Base-by-base conservation (phyloP, 2,888 invertebrate species). In the Pyrrhia umbra region DNA sequence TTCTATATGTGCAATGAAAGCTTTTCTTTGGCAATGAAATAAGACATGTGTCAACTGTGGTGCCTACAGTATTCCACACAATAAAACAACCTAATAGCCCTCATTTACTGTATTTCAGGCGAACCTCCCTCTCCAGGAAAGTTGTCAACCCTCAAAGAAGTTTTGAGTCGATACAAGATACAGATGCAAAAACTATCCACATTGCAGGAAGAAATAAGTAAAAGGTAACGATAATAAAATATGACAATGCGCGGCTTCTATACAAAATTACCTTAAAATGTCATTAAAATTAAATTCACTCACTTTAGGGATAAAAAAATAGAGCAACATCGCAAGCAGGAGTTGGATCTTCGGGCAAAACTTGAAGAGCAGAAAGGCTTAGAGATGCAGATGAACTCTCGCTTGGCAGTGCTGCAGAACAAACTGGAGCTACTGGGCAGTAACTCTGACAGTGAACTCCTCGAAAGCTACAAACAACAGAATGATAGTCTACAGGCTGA, bases 51-150 rank as follows among this genome's bases (percentile, higher is more conserved):
- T n/a, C n/a, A n/a, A n/a, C n/a, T n/a, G n/a, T n/a, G n/a, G n/a
- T n/a, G n/a, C n/a, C n/a, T n/a, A n/a, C n/a, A n/a, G n/a, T n/a
- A n/a, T n/a, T n/a, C n/a, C n/a, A n/a, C n/a, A n/a, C n/a, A n/a
- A n/a, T n/a, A n/a, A n/a, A n/a, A n/a, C n/a, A n/a, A n/a, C n/a
- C n/a, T n/a, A n/a, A n/a, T n/a, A n/a, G n/a, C n/a, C n/a, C n/a
- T n/a, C n/a, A 30, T 13, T 3, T 30, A 13, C 13, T 23, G 15
- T 47, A 21, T 61, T 68, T 25, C 58, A 93, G 94, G 91, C 23
- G 94, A 94, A 63, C 89, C 91, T 1, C 89, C 92, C 1, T 94
- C 94, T 0, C 93, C 94, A 0, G 93, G 93, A 0, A 93, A 92
- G 78, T 79, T 95, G 52, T 86, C 92, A 15, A 92, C 92, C 6